Conservation (phyloP, 2,888 invertebrate species). For the Chironomus tentans region DNA sequence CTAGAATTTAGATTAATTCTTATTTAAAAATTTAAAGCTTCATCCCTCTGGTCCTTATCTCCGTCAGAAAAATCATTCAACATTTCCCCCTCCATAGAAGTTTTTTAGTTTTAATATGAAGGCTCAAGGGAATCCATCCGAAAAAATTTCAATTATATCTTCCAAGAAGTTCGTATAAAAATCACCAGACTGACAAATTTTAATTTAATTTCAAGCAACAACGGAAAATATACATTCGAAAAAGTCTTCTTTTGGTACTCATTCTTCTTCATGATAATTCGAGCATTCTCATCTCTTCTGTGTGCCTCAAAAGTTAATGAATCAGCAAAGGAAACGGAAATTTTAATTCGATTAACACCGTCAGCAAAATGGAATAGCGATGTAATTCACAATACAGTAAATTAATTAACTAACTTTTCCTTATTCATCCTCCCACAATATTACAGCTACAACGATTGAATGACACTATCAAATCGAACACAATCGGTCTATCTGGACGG, state of each 20-base stretch:
- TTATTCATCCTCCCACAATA: not conserved
- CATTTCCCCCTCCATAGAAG: too few species aligned
- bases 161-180: too few species aligned
- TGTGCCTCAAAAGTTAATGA: not conserved
- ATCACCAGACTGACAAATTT: not conserved
- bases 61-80: too few species aligned
- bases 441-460: slow-evolving; percentile 1
- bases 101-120: too few species aligned
- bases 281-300: not conserved
- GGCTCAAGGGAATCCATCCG: too few species aligned
- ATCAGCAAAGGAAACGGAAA: not conserved
- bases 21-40: too few species aligned
- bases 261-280: not conserved
- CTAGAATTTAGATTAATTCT: too few species aligned
- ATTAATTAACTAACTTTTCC: too few species aligned
- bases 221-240: not conserved
- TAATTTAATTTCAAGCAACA: not conserved
- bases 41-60: too few species aligned
- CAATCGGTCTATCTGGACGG: not conserved
- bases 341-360: slow-evolving; percentile 3
- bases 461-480: slow-evolving; percentile 8
- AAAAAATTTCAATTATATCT: too few species aligned
- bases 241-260: not conserved
- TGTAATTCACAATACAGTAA: not conserved
- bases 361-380: not conserved